These are phyloP conservation scores for Phoxinus phoxinus DNA, from an alignment of 2,113 vertebrate species.

Conservation along the genomic window DNA sequence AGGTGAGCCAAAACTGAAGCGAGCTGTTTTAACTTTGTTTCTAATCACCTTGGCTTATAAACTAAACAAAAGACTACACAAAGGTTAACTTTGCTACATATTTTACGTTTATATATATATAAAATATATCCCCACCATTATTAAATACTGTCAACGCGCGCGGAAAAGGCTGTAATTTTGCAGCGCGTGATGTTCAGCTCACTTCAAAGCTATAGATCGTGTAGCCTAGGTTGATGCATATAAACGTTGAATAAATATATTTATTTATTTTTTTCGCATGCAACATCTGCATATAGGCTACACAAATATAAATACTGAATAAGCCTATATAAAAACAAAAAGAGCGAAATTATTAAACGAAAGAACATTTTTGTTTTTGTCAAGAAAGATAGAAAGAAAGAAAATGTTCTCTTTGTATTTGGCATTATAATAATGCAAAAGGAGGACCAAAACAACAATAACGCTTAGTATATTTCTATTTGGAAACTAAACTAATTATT, in stretches of 20 bases:
- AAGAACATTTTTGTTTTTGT: neutral
- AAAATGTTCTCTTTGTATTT: too few species aligned
- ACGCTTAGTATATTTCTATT: too few species aligned
- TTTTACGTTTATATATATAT: neutral
- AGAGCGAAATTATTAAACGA: neutral
- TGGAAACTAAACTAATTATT: neutral
- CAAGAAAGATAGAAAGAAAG: too few species aligned
- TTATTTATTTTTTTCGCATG: too few species aligned
- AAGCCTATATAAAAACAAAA: neutral
- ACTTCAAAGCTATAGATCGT: neutral
- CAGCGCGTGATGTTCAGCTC: neutral
- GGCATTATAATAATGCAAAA: too few species aligned
- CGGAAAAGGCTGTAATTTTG: neutral
- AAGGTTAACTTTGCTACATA: neutral
- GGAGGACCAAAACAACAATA: too few species aligned
- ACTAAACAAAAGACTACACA: slow-evolving; percentile 6
- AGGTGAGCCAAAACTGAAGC: slow-evolving; percentile 21
- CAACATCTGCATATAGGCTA: too few species aligned
- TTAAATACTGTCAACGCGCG: neutral
- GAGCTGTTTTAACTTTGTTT: slow-evolving; percentile 35
- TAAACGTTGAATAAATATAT: too few species aligned
- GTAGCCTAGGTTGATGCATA: neutral
- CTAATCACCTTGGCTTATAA: slow-evolving; percentile 19
- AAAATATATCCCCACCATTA: neutral
- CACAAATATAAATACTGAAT: too few species aligned